Evolutionary conservation across 1,140 invertebrate species (phyloP).

Genomic region (Conopomorpha cramerella): DNA sequence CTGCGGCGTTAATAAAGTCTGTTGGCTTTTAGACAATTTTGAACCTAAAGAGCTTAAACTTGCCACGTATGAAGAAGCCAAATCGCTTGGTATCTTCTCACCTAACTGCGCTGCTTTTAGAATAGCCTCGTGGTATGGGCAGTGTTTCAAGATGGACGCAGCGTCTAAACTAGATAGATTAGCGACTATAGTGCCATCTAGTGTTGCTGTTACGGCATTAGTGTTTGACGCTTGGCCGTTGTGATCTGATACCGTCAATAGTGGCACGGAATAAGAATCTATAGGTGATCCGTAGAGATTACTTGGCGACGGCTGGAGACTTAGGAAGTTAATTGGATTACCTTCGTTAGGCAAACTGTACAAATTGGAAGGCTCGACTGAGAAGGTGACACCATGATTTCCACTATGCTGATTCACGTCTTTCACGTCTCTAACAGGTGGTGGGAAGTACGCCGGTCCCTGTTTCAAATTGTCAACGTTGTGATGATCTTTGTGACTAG

Average conservation of each 20-base stretch:
- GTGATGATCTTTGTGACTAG: slow-evolving; percentile 58
- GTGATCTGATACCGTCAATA: slow-evolving; percentile 49
- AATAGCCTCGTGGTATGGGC: slow-evolving; percentile 57
- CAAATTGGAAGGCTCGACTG: slow-evolving; percentile 50
- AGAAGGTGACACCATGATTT: slow-evolving; percentile 23
- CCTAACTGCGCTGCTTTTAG: slow-evolving; percentile 44
- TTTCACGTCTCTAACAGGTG: slow-evolving; percentile 63
- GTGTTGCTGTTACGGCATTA: slow-evolving; percentile 35
- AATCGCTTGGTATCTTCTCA: slow-evolving; percentile 39
- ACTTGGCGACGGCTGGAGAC: slow-evolving; percentile 19
- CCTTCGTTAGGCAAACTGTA: slow-evolving; percentile 53
- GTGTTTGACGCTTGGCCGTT: slow-evolving; percentile 44
- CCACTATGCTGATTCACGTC: slow-evolving; percentile 24
- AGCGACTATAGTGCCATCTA: slow-evolving; percentile 44
- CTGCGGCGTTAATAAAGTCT: slow-evolving; percentile 16
- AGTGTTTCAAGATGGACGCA: slow-evolving; percentile 55
- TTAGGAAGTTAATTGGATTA: slow-evolving; percentile 40
- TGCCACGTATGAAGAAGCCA: slow-evolving; percentile 43
- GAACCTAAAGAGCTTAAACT: slow-evolving; percentile 42
- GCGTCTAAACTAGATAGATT: slow-evolving; percentile 47
- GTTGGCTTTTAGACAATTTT: slow-evolving; percentile 26
- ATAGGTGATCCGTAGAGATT: slow-evolving; percentile 49
- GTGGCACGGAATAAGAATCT: slow-evolving; percentile 57
- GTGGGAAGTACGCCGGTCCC: slow-evolving; percentile 66
- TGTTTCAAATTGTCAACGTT: slow-evolving; percentile 43